Base-by-base conservation (phyloP, 2,113 vertebrate genomes). In the Stictonetta naevosa region DNA sequence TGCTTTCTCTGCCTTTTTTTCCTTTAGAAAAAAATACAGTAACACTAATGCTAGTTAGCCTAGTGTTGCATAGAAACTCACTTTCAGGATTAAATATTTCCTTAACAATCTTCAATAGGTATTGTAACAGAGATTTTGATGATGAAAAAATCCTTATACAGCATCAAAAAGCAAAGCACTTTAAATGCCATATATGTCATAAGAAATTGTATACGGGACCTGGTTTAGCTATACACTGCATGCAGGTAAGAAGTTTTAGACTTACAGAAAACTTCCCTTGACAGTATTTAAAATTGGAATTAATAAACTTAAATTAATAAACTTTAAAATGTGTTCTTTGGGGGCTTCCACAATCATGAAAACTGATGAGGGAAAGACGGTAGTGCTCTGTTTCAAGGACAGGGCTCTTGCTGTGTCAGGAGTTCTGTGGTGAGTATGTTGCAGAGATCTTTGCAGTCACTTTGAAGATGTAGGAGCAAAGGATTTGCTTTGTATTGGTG, bases 61-160 rank as follows among this genome's bases (percentile, higher is more conserved):
- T n/a, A 52, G 7, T 66, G 28, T 56, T 75, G 0, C 18, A 11
- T 46, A 28, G 26, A 48, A 75, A 13, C 18, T 80, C 6, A 8
- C 3, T 85, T 76, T 44, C 6, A 28, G 26, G 5, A 12, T 89
- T 42, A 38, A 50, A 63, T 31, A 6, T 71, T 90, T 93, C 98
- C 98, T 99, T 98, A 98, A 99, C 97, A 64, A 4, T 31, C 4
- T 82, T n/a, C n/a, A 75, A 48, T 88, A 99, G 99, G 99, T 99
- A 99, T 75, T 99, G 99, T 92, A 99, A 99, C 96, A 98, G 99
- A 96, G 99, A 99, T 97, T 99, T 99, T 95, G 99, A 99, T 84
- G 99, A 99, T 94, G 99, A 99, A 96, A 99, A 99, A 97, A 99
- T 99, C 79, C 99, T 99, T 79, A 99, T 99, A 96, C 99, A 99